Percentiles rank a stretch among this genome's conserved stretches.
phyloP scores from a whole-genome alignment of 2,797 vertebrate genomes.

The Masticophis lateralis region DNA sequence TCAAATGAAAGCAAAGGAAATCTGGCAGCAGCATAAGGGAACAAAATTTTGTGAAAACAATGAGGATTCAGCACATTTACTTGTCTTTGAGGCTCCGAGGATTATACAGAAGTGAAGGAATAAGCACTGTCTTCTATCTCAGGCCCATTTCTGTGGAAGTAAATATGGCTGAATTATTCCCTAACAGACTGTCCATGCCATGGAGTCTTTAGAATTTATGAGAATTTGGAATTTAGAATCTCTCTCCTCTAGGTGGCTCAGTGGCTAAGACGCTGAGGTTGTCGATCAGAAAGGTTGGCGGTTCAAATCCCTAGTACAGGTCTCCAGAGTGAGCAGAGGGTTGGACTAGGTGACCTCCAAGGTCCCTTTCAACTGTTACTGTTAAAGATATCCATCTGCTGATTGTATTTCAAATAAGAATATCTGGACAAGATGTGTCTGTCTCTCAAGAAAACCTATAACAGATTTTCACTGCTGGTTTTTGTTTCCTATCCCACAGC shows the following conservation, averaged over 20 bases:
- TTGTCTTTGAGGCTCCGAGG: not conserved
- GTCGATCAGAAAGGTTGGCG: no score
- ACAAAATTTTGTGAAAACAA: constrained; percentile 13
- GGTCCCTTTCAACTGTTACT: no score
- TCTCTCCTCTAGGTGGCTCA: no score
- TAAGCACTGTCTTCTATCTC: not conserved
- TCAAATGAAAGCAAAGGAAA: not conserved
- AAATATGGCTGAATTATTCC: not conserved
- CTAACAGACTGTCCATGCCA: not conserved
- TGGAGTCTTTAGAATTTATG: not conserved
- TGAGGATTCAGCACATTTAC: not conserved
- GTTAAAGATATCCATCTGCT: no score
- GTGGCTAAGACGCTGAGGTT: no score
- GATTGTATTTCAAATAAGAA: not conserved
- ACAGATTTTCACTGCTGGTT: not conserved
- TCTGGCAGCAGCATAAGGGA: not conserved
- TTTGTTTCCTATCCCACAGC: not conserved
- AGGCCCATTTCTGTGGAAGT: not conserved
- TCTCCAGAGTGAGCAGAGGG: no score
- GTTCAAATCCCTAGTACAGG: no score
- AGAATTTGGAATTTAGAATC: not conserved
- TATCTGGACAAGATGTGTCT: not conserved
- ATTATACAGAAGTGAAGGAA: not conserved
- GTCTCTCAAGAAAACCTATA: not conserved
- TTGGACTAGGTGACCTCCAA: no score